These are phyloP conservation scores for Craniophora ligustri DNA, from an alignment of 2,888 invertebrate species.

Conservation along the genomic window DNA sequence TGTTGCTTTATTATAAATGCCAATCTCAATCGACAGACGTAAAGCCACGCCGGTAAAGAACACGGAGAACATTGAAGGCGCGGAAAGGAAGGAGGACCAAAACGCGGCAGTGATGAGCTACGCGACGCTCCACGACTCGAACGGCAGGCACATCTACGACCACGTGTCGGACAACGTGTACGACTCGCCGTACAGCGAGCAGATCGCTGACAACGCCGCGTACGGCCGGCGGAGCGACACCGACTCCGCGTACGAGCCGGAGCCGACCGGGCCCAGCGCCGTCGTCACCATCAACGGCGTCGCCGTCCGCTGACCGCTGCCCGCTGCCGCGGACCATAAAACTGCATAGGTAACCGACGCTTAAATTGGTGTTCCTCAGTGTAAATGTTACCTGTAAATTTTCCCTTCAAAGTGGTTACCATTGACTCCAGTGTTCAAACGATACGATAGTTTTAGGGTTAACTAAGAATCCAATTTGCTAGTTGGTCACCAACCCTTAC, in stretches of 20 bases:
- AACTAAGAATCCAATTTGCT: conserved; percentile 42
- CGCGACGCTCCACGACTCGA: conserved; percentile 93
- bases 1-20: conserved; percentile 4
- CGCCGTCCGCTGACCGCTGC: conserved; percentile 91
- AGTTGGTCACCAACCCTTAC: conserved; percentile 75
- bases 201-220: conserved; percentile 80
- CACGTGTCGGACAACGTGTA: conserved; percentile 91
- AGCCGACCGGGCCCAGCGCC: conserved; percentile 89
- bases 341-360: conserved; percentile 55
- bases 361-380: conserved; percentile 58
- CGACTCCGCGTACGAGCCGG: conserved; percentile 90
- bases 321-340: conserved; percentile 34
- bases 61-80: conserved; percentile 95
- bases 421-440: conserved; percentile 68
- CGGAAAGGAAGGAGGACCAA: conserved; percentile 95
- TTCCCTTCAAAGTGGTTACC: conserved; percentile 52
- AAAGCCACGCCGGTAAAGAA: conserved; percentile 96
- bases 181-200: conserved; percentile 92
- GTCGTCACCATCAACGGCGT: conserved; percentile 96
- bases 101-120: conserved; percentile 97
- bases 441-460: conserved; percentile 63
- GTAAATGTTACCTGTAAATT: conserved; percentile 56
- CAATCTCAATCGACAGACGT: conserved; percentile 85
- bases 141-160: conserved; percentile 86
- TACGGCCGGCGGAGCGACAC: conserved; percentile 83